phyloP scores from a whole-genome alignment of 2,113 vertebrate genomes.

The Rhinichthys klamathensis region DNA sequence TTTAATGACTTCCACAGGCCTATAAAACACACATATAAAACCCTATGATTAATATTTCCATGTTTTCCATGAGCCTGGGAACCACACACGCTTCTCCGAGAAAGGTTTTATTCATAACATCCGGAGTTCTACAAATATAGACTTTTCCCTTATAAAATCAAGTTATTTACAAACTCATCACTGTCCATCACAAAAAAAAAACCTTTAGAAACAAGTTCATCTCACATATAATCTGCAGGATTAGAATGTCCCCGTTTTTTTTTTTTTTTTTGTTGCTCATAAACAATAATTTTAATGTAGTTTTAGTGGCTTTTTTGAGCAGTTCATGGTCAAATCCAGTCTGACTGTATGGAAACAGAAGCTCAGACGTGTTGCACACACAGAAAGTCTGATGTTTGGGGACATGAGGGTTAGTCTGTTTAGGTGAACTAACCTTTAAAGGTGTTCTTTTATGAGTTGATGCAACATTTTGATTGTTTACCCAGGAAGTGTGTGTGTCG shows the following conservation, averaged over 20 bases:
- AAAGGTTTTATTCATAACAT: background rate
- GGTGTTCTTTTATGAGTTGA: background rate
- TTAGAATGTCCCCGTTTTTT: no score
- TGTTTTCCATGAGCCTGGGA: no score
- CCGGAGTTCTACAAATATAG: background rate
- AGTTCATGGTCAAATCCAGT: background rate
- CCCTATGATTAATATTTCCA: no score
- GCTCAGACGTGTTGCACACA: background rate
- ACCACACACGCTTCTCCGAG: background rate
- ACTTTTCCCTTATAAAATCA: conserved; percentile 19
- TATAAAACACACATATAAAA: background rate
- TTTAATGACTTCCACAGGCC: background rate
- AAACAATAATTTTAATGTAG: background rate
- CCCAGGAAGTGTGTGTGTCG: background rate
- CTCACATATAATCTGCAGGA: background rate
- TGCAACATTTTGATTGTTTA: background rate
- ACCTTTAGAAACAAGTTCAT: background rate
- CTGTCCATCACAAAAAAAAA: background rate
- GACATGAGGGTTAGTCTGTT: background rate
- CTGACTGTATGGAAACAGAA: background rate
- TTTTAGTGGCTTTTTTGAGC: background rate
- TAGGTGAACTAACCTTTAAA: background rate
- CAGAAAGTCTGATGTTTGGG: background rate
- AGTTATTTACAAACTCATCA: conserved; percentile 9
- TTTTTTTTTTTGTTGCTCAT: background rate